These are phyloP conservation scores for Malacosoma neustria DNA, from an alignment of 2,888 invertebrate genomes.

Conservation along the genomic window DNA sequence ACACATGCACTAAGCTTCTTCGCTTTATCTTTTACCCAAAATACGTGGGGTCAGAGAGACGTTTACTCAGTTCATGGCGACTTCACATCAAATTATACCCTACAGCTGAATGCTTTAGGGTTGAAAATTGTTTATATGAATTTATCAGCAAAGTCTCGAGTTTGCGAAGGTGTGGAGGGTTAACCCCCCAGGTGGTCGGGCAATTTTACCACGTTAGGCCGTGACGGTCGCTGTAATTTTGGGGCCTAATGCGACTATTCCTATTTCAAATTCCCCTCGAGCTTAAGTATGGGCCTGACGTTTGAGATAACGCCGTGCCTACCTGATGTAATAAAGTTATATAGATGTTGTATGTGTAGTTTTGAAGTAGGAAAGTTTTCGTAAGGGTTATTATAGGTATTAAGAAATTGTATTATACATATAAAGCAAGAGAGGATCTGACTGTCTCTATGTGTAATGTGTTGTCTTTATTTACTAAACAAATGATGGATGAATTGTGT, in stretches of 20 bases:
- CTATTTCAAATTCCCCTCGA: constrained; percentile 68
- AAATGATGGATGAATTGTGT: too few species aligned
- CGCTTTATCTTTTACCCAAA: too few species aligned
- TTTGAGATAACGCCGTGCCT: constrained; percentile 44
- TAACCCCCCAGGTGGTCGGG: constrained; percentile 66
- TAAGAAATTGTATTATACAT: too few species aligned
- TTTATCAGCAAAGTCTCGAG: constrained; percentile 23
- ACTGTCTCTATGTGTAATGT: too few species aligned
- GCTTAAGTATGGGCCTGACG: constrained; percentile 63
- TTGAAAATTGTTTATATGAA: constrained; percentile 10
- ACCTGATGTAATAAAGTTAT: constrained; percentile 21
- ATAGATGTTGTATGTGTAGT: constrained; percentile 20
- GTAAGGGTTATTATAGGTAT: constrained; percentile 1
- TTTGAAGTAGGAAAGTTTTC: constrained; percentile 11
- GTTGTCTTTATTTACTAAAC: too few species aligned
- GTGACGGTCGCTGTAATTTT: constrained; percentile 73
- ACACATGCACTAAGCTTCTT: too few species aligned
- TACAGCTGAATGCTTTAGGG: constrained; percentile 8
- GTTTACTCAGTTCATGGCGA: constrained; percentile 26
- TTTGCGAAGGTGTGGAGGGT: constrained; percentile 41
- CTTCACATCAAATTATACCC: constrained; percentile 7
- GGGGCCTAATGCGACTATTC: constrained; percentile 73
- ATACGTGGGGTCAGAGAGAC: constrained; percentile 71
- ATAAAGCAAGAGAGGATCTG: too few species aligned
- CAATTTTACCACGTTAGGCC: constrained; percentile 70